A percentile compares a stretch with the other conserved stretches of the same genome.
These are phyloP conservation scores for Mnemiopsis leidyi DNA, from an alignment of 37 sponge, comb jelly and placozoan genomes.

Conservation along the genomic window DNA sequence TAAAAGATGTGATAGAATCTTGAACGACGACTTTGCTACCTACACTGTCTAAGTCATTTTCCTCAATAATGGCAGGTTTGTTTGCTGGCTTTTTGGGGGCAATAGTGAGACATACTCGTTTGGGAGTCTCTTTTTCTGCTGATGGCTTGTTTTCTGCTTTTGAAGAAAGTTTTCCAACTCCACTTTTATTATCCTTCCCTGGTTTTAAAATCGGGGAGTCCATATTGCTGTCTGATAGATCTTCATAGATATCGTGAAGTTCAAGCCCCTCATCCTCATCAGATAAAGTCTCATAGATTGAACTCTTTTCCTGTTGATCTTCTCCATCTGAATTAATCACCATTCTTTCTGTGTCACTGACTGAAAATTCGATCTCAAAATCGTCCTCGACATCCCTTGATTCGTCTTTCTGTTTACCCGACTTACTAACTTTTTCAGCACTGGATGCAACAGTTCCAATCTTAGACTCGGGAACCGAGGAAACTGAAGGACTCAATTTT, in stretches of 20 bases:
- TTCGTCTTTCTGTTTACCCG: not conserved
- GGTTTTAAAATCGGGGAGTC: not conserved
- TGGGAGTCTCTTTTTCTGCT: not conserved
- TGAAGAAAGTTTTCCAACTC: not conserved
- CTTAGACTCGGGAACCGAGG: not conserved
- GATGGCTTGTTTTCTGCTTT: not conserved
- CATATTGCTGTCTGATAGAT: not conserved
- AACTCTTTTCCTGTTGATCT: not conserved
- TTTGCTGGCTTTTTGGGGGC: not conserved
- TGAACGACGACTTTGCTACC: not conserved
- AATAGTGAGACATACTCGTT: not conserved
- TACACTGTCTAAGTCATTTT: not conserved
- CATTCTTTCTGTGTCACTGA: not conserved
- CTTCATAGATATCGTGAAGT: not conserved
- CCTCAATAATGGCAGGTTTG: not conserved
- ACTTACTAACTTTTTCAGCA: not conserved
- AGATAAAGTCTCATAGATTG: not conserved
- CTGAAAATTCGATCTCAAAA: not conserved
- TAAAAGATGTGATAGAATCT: not conserved
- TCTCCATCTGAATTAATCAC: not conserved
- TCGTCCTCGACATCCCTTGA: not conserved
- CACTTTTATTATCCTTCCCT: not conserved
- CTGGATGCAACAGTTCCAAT: too few species aligned
- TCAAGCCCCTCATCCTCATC: not conserved
- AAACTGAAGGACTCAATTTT: not conserved